Evolutionary conservation across 2,888 invertebrate genomes (phyloP).

Genomic region (Drosophila paramelanica): DNA sequence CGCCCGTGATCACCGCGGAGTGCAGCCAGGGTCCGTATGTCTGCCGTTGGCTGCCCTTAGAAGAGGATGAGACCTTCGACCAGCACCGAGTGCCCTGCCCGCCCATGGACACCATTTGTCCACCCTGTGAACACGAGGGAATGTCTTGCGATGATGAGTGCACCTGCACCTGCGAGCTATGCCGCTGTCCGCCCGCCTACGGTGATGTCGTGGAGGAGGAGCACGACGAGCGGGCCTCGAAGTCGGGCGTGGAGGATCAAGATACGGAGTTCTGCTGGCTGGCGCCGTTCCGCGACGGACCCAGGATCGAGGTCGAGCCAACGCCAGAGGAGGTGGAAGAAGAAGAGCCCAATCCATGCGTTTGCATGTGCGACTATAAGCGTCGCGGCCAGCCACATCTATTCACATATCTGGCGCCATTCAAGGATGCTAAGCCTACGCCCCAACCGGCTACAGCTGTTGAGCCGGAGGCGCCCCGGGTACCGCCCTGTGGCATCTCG

Average conservation of each 20-base stretch:
- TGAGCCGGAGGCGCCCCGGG: background rate
- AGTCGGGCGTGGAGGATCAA: slow-evolving; percentile 57
- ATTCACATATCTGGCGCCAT: slow-evolving; percentile 55
- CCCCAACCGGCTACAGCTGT: background rate
- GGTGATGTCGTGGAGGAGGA: slow-evolving; percentile 52
- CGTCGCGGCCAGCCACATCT: slow-evolving; percentile 51
- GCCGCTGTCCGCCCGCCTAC: slow-evolving; percentile 44
- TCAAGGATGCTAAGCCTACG: slow-evolving; percentile 8
- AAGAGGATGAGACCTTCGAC: slow-evolving; percentile 34
- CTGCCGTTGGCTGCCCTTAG: slow-evolving; percentile 72
- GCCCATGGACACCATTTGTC: slow-evolving; percentile 57
- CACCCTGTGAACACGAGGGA: slow-evolving; percentile 46
- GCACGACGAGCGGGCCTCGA: slow-evolving; percentile 48
- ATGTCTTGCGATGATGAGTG: slow-evolving; percentile 58
- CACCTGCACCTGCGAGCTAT: slow-evolving; percentile 62
- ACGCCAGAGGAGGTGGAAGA: slow-evolving; percentile 8
- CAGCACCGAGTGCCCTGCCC: slow-evolving; percentile 53
- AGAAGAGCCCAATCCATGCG: slow-evolving; percentile 37
- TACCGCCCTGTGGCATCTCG: slow-evolving; percentile 53
- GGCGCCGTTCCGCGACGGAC: slow-evolving; percentile 54
- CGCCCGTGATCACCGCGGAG: slow-evolving; percentile 65
- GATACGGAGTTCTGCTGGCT: slow-evolving; percentile 67
- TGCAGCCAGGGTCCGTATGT: slow-evolving; percentile 77
- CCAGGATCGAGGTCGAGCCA: background rate
- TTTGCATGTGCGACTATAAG: slow-evolving; percentile 53